A percentile compares a stretch with the other conserved stretches of the same genome.
Evolutionary conservation across 2,888 invertebrate genomes (phyloP).

Genomic region (Euplagia quadripunctaria): DNA sequence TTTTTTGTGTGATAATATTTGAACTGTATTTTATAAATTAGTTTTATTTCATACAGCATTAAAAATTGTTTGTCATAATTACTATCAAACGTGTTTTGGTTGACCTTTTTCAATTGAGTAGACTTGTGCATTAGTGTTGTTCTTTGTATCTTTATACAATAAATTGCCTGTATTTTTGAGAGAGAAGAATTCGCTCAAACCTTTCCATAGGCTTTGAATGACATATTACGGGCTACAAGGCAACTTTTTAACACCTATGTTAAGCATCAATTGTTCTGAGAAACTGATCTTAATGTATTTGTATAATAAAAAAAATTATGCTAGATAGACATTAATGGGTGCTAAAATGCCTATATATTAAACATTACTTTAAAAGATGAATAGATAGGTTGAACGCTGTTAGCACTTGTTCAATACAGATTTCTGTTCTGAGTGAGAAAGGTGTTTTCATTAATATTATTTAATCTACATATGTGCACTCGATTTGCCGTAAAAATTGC

Average conservation of each 20-base stretch:
- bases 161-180: not conserved
- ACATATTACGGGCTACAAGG: not conserved
- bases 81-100: too few species aligned
- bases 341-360: not conserved
- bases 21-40: too few species aligned
- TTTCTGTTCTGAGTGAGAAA: slow-evolving; percentile 35
- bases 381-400: slow-evolving; percentile 49
- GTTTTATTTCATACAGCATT: too few species aligned
- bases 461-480: not conserved
- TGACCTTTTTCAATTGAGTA: not conserved
- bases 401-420: slow-evolving; percentile 66
- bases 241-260: slow-evolving; percentile 1
- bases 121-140: not conserved
- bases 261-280: not conserved
- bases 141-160: not conserved
- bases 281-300: not conserved
- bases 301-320: not conserved
- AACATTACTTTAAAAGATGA: not conserved
- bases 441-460: not conserved
- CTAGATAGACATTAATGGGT: not conserved
- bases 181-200: not conserved
- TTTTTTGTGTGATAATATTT: too few species aligned
- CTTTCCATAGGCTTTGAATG: not conserved
- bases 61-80: too few species aligned
- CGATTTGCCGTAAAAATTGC: not conserved